Evolutionary conservation across 1,140 invertebrate genomes (phyloP).

Genomic region (Caenorhabditis latens): DNA sequence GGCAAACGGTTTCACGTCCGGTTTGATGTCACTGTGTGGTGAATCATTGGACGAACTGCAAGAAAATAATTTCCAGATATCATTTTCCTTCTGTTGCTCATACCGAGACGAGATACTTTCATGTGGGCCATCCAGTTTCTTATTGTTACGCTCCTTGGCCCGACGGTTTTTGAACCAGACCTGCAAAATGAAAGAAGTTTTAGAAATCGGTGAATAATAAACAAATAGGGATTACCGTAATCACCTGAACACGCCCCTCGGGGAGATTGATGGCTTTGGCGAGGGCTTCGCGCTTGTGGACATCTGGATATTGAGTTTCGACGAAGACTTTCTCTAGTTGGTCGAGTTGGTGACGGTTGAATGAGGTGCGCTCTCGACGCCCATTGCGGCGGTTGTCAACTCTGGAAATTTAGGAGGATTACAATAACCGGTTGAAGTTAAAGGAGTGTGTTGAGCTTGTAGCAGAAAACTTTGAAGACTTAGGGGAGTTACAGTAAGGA

Average conservation of each 20-base stretch:
- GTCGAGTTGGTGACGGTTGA: not conserved
- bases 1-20: not conserved
- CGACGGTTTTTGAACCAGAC: slow-evolving; percentile 47
- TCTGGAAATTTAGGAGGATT: not conserved
- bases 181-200: not conserved
- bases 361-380: slow-evolving; percentile 20
- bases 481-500: too few relatives aligned
- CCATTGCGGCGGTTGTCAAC: not conserved
- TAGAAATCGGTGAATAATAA: too few relatives aligned
- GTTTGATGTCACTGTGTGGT: not conserved
- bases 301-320: slow-evolving; percentile 42
- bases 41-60: slow-evolving; percentile 27
- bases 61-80: not conserved
- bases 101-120: slow-evolving; percentile 15
- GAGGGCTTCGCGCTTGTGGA: slow-evolving; percentile 6
- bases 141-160: slow-evolving; percentile 27
- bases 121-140: slow-evolving; percentile 16
- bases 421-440: not conserved
- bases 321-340: slow-evolving; percentile 5
- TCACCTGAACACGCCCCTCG: slow-evolving; percentile 14
- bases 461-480: too few relatives aligned
- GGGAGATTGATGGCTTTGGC: slow-evolving; percentile 17
- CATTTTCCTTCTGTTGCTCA: not conserved
- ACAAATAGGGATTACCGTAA: not conserved
- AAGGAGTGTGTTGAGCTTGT: too few relatives aligned